phyloP scores from a whole-genome alignment of 2,888 invertebrate species.

The Agrotis clavis region DNA sequence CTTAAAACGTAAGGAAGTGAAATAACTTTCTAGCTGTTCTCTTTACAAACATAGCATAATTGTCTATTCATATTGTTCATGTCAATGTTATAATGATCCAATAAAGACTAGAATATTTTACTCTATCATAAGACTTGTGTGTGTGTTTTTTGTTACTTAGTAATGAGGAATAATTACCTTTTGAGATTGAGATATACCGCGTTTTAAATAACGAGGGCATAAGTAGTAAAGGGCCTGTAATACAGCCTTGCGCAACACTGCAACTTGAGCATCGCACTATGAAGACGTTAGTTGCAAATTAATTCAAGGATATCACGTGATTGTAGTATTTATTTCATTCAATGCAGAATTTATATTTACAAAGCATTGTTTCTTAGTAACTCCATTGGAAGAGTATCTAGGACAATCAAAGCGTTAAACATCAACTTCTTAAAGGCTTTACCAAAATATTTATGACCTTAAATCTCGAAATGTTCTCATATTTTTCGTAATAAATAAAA shows the following conservation, averaged over 20 bases:
- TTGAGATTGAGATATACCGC: too few relatives aligned
- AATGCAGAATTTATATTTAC: slow-evolving; percentile 15
- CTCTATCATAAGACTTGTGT: too few relatives aligned
- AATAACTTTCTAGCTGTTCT: too few relatives aligned
- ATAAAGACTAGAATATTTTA: too few relatives aligned
- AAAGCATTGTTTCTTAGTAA: slow-evolving; percentile 10
- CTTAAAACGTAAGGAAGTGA: too few relatives aligned
- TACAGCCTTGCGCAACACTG: slow-evolving; percentile 44
- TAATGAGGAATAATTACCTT: too few relatives aligned
- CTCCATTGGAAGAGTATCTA: slow-evolving; percentile 49
- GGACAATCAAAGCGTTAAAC: slow-evolving; percentile 51
- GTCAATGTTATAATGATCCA: too few relatives aligned
- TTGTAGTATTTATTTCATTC: slow-evolving; percentile 42
- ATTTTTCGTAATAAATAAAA: slow-evolving; percentile 79
- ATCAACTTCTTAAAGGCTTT: slow-evolving; percentile 66
- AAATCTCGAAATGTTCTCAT: slow-evolving; percentile 64
- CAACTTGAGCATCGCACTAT: slow-evolving; percentile 18
- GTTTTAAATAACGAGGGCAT: too few relatives aligned
- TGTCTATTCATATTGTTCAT: too few relatives aligned
- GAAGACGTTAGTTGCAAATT: slow-evolving; percentile 52
- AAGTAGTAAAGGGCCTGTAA: slow-evolving; percentile 14
- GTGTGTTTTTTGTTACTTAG: too few relatives aligned
- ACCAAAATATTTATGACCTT: slow-evolving; percentile 65
- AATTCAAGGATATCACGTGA: slow-evolving; percentile 47
- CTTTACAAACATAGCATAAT: too few relatives aligned